Conservation (phyloP, 2,888 invertebrate species). For the Dromius quadrimaculatus region DNA sequence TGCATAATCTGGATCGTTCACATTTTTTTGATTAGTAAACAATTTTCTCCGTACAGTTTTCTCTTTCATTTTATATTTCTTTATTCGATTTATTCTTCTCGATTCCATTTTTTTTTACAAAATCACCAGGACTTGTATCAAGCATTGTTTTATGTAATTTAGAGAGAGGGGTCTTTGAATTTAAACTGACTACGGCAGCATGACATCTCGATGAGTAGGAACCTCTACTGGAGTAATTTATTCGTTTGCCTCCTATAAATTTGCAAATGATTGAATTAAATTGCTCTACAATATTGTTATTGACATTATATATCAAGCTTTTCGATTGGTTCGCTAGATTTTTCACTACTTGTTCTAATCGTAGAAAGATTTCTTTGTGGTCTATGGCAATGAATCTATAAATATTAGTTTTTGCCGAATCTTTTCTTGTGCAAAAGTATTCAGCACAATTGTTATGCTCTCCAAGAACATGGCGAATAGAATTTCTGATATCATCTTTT, state of each 20-base stretch:
- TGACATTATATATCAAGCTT: background rate
- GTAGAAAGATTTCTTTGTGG: background rate
- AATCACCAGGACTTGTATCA: background rate
- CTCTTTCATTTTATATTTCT: background rate
- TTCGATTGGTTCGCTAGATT: background rate
- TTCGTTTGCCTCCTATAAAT: conserved; percentile 9
- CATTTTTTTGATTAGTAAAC: background rate
- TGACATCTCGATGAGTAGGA: background rate
- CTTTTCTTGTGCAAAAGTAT: background rate
- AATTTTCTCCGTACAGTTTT: background rate
- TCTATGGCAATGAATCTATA: too few species aligned
- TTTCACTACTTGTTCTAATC: background rate
- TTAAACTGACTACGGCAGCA: conserved; percentile 3
- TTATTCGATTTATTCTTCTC: background rate
- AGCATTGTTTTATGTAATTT: conserved; percentile 7
- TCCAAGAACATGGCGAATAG: background rate
- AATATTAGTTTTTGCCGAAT: too few species aligned
- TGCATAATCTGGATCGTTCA: background rate
- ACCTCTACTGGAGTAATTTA: background rate
- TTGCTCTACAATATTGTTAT: conserved; percentile 12
- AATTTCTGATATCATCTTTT: background rate
- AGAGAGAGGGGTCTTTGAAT: background rate
- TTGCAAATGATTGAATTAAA: conserved; percentile 8
- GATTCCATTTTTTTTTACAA: background rate
- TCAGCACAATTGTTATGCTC: background rate